Conservation (phyloP, 2,113 vertebrate genomes). For the Amphiprion percula region DNA sequence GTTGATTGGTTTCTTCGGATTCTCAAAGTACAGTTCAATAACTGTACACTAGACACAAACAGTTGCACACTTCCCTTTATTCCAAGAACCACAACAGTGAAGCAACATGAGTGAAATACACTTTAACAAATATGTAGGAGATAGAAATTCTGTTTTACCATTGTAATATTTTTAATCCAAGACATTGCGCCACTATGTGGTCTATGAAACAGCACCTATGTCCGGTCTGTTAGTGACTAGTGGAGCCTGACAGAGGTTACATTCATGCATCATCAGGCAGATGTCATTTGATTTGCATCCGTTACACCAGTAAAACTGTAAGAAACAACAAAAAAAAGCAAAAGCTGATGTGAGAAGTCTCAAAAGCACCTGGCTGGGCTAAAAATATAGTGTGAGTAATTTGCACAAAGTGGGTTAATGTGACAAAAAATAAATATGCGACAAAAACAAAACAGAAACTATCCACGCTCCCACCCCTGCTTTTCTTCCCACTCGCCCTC, state of each 20-base stretch:
- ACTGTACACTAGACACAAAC: not conserved
- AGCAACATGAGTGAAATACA: not conserved
- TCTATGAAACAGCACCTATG: not conserved
- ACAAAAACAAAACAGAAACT: constrained; percentile 61
- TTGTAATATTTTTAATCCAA: constrained; percentile 22
- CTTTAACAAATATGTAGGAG: not conserved
- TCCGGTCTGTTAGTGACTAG: not conserved
- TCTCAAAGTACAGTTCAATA: not conserved
- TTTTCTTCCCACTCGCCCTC: constrained; percentile 10
- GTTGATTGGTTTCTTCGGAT: too few species aligned
- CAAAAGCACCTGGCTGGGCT: constrained; percentile 37
- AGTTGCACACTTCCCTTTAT: not conserved
- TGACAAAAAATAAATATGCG: constrained; percentile 60
- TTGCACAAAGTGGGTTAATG: constrained; percentile 20
- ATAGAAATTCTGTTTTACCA: not conserved
- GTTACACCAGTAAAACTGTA: constrained; percentile 24
- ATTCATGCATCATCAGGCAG: constrained; percentile 12
- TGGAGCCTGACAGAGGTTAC: constrained; percentile 1
- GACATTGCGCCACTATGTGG: constrained; percentile 6
- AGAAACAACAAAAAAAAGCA: constrained; percentile 4
- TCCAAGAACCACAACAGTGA: not conserved
- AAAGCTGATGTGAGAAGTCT: constrained; percentile 5
- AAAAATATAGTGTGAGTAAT: constrained; percentile 48
- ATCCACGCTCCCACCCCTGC: constrained; percentile 8
- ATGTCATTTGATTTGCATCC: constrained; percentile 53